These are phyloP conservation scores for Acheta domesticus DNA, from an alignment of 2,888 invertebrate species.

Conservation along the genomic window DNA sequence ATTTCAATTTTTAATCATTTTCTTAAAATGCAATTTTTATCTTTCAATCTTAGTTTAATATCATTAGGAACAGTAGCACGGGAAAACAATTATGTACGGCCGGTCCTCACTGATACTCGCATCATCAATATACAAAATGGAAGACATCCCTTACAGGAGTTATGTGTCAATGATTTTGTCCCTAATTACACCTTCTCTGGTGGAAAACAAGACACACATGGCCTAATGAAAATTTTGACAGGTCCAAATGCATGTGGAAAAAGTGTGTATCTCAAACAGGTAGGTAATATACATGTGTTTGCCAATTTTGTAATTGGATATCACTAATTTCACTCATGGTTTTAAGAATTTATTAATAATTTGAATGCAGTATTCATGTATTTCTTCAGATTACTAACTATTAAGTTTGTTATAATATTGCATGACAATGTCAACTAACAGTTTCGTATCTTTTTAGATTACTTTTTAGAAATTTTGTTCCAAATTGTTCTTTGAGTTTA, in stretches of 20 bases:
- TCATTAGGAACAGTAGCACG: conserved; percentile 63
- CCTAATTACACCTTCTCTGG: conserved; percentile 68
- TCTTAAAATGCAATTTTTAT: conserved; percentile 21
- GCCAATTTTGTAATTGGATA: conserved; percentile 4
- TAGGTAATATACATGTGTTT: conserved; percentile 42
- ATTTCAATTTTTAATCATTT: not conserved
- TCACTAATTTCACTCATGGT: too few relatives aligned
- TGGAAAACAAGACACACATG: conserved; percentile 46
- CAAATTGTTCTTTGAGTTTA: too few relatives aligned
- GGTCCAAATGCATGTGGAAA: conserved; percentile 93
- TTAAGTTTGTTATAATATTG: too few relatives aligned
- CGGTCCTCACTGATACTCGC: conserved; percentile 57
- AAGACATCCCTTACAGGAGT: conserved; percentile 73
- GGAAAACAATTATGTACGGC: conserved; percentile 64
- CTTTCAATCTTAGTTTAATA: conserved; percentile 55
- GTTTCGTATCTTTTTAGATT: too few relatives aligned
- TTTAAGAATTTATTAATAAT: too few relatives aligned
- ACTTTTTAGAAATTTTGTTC: too few relatives aligned
- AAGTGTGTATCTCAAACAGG: conserved; percentile 85
- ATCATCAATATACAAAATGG: conserved; percentile 62
- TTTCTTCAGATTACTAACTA: not conserved
- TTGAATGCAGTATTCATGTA: not conserved
- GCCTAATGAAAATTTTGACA: conserved; percentile 71
- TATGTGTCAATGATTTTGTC: conserved; percentile 63
- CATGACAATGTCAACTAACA: too few relatives aligned